Base-by-base conservation (phyloP, 2,113 vertebrate species). In the Paramormyrops kingsleyae region DNA sequence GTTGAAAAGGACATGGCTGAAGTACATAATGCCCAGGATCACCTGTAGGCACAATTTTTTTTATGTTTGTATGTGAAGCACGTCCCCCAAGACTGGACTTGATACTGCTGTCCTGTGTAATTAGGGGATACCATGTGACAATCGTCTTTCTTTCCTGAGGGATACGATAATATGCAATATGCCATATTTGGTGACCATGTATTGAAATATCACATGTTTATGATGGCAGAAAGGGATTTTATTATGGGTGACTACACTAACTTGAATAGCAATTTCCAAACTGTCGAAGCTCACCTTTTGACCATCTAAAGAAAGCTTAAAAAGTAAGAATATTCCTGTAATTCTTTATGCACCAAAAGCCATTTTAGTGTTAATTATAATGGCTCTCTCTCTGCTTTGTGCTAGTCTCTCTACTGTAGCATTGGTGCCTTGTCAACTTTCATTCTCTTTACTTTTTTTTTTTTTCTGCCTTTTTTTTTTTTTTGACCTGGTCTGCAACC, bases 401-500 rank as follows among this genome's bases (percentile, higher is more conserved):
- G 6, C 50, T 39, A 87, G 39, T 46, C 90, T 62, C 12, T 90
- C 56, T 52, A 39, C 49, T 70, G 19, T 10, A 44, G 92, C 94
- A 94, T 92, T 90, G 88, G 42, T 9, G 17, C 70, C 59, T 70
- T 88, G 74, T 90, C 87, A 83, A 21, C 89, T 53, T 15, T 89
- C 21, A 89, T 3, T 91, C 87, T 84, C 87, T 85, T 87, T 88
- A 88, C 66, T 91, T 90, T 92, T 93, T 2, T 90, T 88, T 89
- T 83, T 47, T 88, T 59, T 83, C 35, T 35, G 35, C 35, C 35
- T 35, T 35, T 35, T 35, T 35, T 35, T 35, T 83, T 47, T 88
- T 59, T 83, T 89, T 93, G 90, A 92, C 94, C 93, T 89, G 90
- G 93, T 92, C 92, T 95, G 92, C 94, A 39, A 92, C 91, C 93